Conservation (phyloP, 2,888 invertebrate genomes). For the Macaria notata region DNA sequence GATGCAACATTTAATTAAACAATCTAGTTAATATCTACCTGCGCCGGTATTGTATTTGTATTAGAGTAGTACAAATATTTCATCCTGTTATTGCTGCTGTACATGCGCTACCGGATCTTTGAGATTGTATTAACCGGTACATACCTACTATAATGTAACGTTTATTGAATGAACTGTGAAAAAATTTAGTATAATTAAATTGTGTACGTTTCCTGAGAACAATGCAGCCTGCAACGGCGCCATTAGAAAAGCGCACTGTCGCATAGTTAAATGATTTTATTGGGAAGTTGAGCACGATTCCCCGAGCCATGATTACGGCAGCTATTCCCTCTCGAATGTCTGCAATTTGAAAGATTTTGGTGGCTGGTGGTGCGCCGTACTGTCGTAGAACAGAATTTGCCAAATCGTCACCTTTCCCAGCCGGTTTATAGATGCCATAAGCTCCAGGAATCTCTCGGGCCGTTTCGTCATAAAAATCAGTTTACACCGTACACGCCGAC, state of each 20-base stretch:
- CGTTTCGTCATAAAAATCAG: slow-evolving; percentile 69
- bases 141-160: too few relatives aligned
- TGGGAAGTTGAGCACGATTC: slow-evolving; percentile 58
- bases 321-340: slow-evolving; percentile 66
- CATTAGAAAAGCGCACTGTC: slow-evolving; percentile 28
- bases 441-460: slow-evolving; percentile 65
- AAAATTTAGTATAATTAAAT: too few relatives aligned
- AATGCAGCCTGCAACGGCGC: too few relatives aligned
- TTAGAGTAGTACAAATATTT: too few relatives aligned
- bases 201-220: too few relatives aligned
- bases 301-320: slow-evolving; percentile 57
- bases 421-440: slow-evolving; percentile 74
- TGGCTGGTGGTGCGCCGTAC: slow-evolving; percentile 43
- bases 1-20: slow-evolving; percentile 35
- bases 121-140: too few relatives aligned
- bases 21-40: slow-evolving; percentile 11
- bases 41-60: not conserved
- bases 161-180: too few relatives aligned
- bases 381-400: slow-evolving; percentile 55
- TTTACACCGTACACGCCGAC: slow-evolving; percentile 44
- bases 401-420: slow-evolving; percentile 69
- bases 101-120: too few relatives aligned
- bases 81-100: too few relatives aligned
- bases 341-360: slow-evolving; percentile 70
- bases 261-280: slow-evolving; percentile 57